Percentiles rank a stretch among this genome's conserved stretches.
phyloP scores from a whole-genome alignment of 2,113 vertebrate genomes.

The Columbina picui region DNA sequence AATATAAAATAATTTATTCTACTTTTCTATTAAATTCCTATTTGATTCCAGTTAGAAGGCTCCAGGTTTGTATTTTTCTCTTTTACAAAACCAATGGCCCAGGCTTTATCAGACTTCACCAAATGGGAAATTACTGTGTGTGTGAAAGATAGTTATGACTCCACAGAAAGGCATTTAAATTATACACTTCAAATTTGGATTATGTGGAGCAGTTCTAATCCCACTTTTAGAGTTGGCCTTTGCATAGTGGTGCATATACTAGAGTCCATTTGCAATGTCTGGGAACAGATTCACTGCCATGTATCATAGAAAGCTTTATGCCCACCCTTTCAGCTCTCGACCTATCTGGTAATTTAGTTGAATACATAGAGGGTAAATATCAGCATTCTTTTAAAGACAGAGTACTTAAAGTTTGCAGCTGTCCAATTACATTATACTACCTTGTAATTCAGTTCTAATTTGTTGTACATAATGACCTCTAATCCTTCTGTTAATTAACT shows the following conservation, averaged over 20 bases:
- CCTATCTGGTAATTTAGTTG: neutral
- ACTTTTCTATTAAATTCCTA: neutral
- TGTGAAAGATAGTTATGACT: neutral
- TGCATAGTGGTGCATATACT: neutral
- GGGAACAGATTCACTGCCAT: neutral
- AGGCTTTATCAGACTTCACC: neutral
- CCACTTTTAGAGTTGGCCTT: neutral
- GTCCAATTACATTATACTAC: neutral
- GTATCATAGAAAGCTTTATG: neutral
- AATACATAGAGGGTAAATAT: neutral
- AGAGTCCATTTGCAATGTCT: neutral
- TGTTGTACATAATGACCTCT: neutral
- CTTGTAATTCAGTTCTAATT: neutral
- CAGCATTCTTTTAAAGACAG: neutral
- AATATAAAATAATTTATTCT: neutral
- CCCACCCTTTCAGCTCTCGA: neutral
- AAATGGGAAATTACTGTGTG: neutral
- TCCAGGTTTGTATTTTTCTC: neutral
- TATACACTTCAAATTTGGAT: neutral
- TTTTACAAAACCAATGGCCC: neutral
- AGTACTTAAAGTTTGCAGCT: neutral
- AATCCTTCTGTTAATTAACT: neutral
- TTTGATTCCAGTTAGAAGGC: neutral
- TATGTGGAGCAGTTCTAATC: neutral
- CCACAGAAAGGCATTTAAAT: neutral